A percentile compares a stretch with the other conserved stretches of the same genome.
Conservation (phyloP, 2,888 invertebrate genomes). For the Agonopterix subpropinquella region DNA sequence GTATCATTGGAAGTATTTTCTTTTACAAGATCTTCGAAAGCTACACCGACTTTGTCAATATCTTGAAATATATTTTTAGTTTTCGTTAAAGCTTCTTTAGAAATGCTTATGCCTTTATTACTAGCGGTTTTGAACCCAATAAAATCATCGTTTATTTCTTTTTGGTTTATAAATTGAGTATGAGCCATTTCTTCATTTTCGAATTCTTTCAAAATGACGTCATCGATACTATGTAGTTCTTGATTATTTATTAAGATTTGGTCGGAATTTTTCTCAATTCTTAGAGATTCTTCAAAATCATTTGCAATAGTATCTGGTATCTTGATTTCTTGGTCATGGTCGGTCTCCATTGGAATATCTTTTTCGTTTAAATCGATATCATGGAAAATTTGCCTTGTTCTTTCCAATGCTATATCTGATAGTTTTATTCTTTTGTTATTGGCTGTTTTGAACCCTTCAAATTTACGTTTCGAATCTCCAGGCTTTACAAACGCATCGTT, state of each 20-base stretch:
- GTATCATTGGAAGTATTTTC: too few species aligned
- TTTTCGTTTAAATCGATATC: conserved; percentile 18
- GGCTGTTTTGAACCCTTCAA: conserved; percentile 44
- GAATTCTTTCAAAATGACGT: conserved; percentile 13
- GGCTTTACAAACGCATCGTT: too few species aligned
- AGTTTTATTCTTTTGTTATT: conserved; percentile 42
- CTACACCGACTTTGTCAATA: conserved; percentile 23
- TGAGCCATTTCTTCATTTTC: conserved; percentile 24
- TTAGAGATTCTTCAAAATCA: neutral
- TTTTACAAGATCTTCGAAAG: too few species aligned
- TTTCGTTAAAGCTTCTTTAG: conserved; percentile 32
- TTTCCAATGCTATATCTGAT: conserved; percentile 26
- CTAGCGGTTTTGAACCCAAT: conserved; percentile 31
- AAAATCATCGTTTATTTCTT: neutral
- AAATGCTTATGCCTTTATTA: conserved; percentile 29
- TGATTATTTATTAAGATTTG: neutral
- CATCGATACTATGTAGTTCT: conserved; percentile 5
- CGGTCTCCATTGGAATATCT: too few species aligned
- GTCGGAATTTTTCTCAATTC: neutral
- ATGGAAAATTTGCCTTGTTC: conserved; percentile 27
- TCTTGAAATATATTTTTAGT: conserved; percentile 36
- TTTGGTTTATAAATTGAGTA: conserved; percentile 26
- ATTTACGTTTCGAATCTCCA: conserved; percentile 2
- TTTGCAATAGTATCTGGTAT: neutral
- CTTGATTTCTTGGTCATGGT: neutral